phyloP scores from a whole-genome alignment of 2,797 vertebrate species.

The Ctenopoma multispine region DNA sequence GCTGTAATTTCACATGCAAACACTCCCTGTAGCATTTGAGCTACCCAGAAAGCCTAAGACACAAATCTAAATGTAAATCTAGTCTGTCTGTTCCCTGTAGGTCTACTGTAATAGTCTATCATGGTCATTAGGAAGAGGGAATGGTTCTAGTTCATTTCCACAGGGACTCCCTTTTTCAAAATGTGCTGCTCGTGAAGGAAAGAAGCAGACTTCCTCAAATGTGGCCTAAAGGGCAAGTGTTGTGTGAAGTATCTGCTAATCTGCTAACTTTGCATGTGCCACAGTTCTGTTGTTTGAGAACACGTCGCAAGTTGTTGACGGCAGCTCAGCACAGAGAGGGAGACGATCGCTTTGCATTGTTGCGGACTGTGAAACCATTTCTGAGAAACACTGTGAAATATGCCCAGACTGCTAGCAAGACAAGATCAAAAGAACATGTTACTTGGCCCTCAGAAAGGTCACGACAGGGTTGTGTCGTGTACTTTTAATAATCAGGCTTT shows the following conservation, averaged over 20 bases:
- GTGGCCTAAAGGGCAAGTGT: constrained; percentile 13
- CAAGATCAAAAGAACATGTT: constrained; percentile 46
- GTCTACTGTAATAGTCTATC: constrained; percentile 68
- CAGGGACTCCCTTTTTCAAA: constrained; percentile 33
- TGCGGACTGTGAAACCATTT: constrained; percentile 40
- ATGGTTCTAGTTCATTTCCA: constrained; percentile 62
- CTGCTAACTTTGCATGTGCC: not conserved
- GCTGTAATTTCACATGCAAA: constrained; percentile 43
- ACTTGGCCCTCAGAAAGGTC: constrained; percentile 32
- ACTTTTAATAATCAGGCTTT: constrained; percentile 34
- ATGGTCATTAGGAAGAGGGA: constrained; percentile 72
- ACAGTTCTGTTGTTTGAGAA: not conserved
- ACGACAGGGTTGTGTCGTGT: not conserved
- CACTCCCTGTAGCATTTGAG: constrained; percentile 39
- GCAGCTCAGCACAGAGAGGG: not conserved
- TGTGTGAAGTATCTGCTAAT: not conserved
- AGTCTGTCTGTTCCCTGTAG: constrained; percentile 64
- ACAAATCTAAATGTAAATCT: constrained; percentile 77
- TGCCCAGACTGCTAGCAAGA: constrained; percentile 9
- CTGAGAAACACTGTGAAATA: constrained; percentile 28
- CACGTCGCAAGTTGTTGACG: not conserved
- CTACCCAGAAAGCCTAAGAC: constrained; percentile 45
- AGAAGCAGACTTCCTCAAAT: constrained; percentile 43
- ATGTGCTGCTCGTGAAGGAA: constrained; percentile 33
- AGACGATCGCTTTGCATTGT: not conserved